Conservation (phyloP, 2,888 invertebrate species). For the Tetragonula carbonaria region DNA sequence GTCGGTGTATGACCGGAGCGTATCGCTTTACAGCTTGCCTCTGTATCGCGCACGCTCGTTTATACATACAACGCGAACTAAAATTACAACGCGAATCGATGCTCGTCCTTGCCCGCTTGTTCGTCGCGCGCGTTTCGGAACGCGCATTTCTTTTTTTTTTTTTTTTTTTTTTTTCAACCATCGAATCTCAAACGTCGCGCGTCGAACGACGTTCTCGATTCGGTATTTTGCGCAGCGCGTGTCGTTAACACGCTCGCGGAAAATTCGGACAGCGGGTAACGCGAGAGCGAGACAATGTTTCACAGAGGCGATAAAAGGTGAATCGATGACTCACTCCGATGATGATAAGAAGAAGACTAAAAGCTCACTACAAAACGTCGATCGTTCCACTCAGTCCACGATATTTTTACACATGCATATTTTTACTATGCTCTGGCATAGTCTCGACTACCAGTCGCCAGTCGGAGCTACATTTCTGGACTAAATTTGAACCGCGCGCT, state of each 20-base stretch:
- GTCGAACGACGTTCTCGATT: neutral
- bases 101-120: slow-evolving; percentile 5
- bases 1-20: slow-evolving; percentile 19
- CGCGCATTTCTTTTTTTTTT: no score
- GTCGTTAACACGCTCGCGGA: neutral
- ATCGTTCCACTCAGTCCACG: neutral
- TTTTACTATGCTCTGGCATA: neutral
- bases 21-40: slow-evolving; percentile 52
- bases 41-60: slow-evolving; percentile 35
- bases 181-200: neutral
- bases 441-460: slow-evolving; percentile 38
- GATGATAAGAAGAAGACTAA: neutral
- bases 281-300: neutral
- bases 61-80: slow-evolving; percentile 22
- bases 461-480: slow-evolving; percentile 37
- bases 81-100: slow-evolving; percentile 56
- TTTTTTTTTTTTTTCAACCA: no score
- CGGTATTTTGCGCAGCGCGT: slow-evolving; percentile 5
- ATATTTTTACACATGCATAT: slow-evolving; percentile 37
- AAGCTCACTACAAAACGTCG: slow-evolving; percentile 11
- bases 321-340: slow-evolving; percentile 4
- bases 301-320: neutral
- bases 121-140: no score
- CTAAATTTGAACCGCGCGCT: slow-evolving; percentile 57
- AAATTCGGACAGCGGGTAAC: neutral